A percentile compares a stretch with the other conserved stretches of the same genome.
Evolutionary conservation across 2,888 invertebrate genomes (phyloP).

Genomic region (Ptycholaimellus sp.): DNA sequence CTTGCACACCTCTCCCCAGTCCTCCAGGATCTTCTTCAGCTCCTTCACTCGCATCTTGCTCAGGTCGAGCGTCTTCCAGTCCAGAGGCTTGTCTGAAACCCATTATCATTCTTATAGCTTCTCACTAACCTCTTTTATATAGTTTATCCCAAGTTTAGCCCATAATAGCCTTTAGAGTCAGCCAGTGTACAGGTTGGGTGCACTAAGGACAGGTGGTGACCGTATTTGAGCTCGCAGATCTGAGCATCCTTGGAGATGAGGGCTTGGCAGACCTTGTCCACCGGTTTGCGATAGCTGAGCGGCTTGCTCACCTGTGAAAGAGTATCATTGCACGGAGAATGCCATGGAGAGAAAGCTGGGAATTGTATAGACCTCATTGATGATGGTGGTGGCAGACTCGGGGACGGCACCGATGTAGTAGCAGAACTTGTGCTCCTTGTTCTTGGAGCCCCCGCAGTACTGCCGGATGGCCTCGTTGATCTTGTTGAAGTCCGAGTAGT

Average conservation of each 20-base stretch:
- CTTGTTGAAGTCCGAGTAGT: conserved; percentile 12
- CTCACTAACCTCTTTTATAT: too few species aligned
- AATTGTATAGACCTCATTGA: conserved; percentile 78
- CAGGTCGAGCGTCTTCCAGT: conserved; percentile 72
- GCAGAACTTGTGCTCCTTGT: conserved; percentile 36
- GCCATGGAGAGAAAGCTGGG: too few species aligned
- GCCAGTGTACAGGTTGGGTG: too few species aligned
- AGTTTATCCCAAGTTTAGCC: too few species aligned
- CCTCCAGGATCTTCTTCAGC: conserved; percentile 78
- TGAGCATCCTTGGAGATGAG: conserved; percentile 71
- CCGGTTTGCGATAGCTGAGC: conserved; percentile 77
- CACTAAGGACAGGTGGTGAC: too few species aligned
- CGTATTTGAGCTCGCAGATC: conserved; percentile 82
- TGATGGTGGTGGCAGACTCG: conserved; percentile 84
- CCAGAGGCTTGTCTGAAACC: conserved; percentile 85
- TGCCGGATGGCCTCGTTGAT: conserved; percentile 14
- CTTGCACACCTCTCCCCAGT: conserved; percentile 85
- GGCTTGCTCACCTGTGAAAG: too few species aligned
- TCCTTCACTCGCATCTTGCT: conserved; percentile 93
- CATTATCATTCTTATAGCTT: too few species aligned
- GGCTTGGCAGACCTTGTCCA: conserved; percentile 78
- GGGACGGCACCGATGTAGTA: conserved; percentile 92
- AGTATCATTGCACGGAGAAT: too few species aligned
- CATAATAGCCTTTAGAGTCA: too few species aligned
- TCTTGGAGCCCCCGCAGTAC: conserved; percentile 14